Base-by-base conservation (phyloP, 2,113 vertebrate species). In the Triplophysa siluroides region DNA sequence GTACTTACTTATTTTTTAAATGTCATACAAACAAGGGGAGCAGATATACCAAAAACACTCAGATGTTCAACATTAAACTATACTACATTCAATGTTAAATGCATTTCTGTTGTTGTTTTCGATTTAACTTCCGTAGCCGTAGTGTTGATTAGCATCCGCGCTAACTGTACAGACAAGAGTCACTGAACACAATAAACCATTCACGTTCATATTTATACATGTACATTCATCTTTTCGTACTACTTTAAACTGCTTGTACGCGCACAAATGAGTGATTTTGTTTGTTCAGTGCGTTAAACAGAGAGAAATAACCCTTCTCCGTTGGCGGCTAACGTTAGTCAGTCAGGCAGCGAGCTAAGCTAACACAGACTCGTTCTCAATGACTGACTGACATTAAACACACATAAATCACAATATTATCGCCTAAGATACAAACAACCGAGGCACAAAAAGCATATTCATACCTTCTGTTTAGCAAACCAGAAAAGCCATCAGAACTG, bases 41-140 rank as follows among this genome's bases (percentile, higher is more conserved):
- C 0, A 8, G 6, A 58, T 21, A n/a, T 2, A n/a, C 19, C 7
- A 16, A 10, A n/a, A 58, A 1, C n/a, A 58, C 8, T 3, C n/a
- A 21, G 8, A 52, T 9, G 54, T 21, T 2, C n/a, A 10, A 6
- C 8, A 8, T 8, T 52, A 18, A 16, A 58, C 18, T 16, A 19
- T 1, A 9, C 21, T 56, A 21, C 8, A 21, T n/a, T 2, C 2
- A 11, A n/a, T 0, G 54, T 58, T 58, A 8, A 58, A 21, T 21
- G 16, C 54, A 58, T 58, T n/a, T n/a, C n/a, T 58, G 70, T 21
- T 45, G 23, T 38, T 38, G 19, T 77, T 64, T 54, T 54, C 58
- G 4, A 9, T 65, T 76, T 12, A 8, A 65, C 75, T 77, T 77
- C 75, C 75, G 75, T 77, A 77, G 62, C 62, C 75, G 45, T 4